phyloP scores from a whole-genome alignment of 2,113 vertebrate genomes.

The Erinaceus europaeus region DNA sequence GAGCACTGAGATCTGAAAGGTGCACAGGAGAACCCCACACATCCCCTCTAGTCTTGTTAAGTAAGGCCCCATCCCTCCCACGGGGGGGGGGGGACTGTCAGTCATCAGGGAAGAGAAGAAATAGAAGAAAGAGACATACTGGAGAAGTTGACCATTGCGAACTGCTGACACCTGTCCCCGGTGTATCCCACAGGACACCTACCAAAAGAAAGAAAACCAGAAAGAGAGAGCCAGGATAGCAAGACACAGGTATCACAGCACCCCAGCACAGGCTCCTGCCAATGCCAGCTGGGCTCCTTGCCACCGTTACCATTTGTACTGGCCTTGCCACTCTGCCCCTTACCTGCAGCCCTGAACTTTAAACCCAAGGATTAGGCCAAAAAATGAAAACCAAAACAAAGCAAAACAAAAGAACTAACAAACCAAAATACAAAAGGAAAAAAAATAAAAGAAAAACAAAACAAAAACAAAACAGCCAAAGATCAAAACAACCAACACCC shows the following conservation, averaged over 20 bases:
- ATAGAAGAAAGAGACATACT: slow-evolving; percentile 98
- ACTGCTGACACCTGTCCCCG: slow-evolving; percentile 99
- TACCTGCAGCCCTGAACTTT: slow-evolving; percentile 86
- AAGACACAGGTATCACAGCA: slow-evolving; percentile 84
- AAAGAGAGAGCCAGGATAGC: slow-evolving; percentile 89
- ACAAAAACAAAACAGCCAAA: slow-evolving; percentile 73
- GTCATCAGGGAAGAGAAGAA: slow-evolving; percentile 88
- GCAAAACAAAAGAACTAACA: slow-evolving; percentile 73
- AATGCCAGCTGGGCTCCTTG: slow-evolving; percentile 76
- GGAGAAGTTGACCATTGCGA: slow-evolving; percentile 99
- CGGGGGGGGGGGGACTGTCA: slow-evolving; percentile 64
- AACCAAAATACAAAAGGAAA: slow-evolving; percentile 71
- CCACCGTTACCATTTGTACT: slow-evolving; percentile 75
- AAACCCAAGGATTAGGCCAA: slow-evolving; percentile 82
- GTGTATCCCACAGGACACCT: slow-evolving; percentile 99
- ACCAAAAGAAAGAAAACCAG: slow-evolving; percentile 91
- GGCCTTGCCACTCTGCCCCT: slow-evolving; percentile 80
- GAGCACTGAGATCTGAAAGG: slow-evolving; percentile 13
- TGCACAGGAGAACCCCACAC: background rate
- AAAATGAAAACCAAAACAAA: slow-evolving; percentile 79
- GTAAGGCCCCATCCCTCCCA: slow-evolving; percentile 60
- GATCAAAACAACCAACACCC: slow-evolving; percentile 79
- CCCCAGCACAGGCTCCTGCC: slow-evolving; percentile 80
- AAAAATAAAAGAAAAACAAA: slow-evolving; percentile 69
- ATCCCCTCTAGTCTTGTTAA: background rate